Evolutionary conservation across 2,797 vertebrate genomes (phyloP).

Genomic region (Dipus sagitta): DNA sequence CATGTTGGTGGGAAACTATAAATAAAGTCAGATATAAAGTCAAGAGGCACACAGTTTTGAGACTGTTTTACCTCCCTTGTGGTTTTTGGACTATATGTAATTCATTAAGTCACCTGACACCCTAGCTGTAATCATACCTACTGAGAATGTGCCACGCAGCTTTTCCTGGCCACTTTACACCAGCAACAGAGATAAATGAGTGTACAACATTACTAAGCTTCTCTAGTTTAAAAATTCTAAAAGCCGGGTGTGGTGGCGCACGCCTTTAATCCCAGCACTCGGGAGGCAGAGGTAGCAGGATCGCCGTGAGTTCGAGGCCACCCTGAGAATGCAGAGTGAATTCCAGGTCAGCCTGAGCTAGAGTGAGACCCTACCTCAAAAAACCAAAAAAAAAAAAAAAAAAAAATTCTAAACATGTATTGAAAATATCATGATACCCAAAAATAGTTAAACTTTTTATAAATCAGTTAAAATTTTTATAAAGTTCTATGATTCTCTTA

Average conservation of each 20-base stretch:
- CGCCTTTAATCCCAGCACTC: too few relatives aligned
- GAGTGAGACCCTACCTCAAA: too few relatives aligned
- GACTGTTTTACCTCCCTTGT: neutral
- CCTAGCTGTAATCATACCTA: neutral
- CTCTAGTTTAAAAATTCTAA: neutral
- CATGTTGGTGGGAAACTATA: neutral
- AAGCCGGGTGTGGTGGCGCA: too few relatives aligned
- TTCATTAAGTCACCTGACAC: neutral
- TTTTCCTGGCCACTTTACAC: neutral
- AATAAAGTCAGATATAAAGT: constrained; percentile 13
- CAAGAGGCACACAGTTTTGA: neutral
- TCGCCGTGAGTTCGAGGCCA: too few relatives aligned
- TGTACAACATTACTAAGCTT: neutral
- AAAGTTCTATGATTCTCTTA: neutral
- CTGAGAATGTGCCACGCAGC: neutral
- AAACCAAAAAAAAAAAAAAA: too few relatives aligned
- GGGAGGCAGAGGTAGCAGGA: too few relatives aligned
- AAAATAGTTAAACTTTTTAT: neutral
- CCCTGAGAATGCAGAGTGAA: too few relatives aligned
- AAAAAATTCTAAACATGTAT: neutral
- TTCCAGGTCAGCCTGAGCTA: too few relatives aligned
- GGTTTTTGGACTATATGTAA: neutral
- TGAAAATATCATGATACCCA: neutral
- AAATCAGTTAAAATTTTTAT: neutral
- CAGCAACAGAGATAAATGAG: neutral